A percentile compares a stretch with the other conserved stretches of the same genome.
These are phyloP conservation scores for Leptinotarsa lineolata DNA, from an alignment of 1,140 invertebrate genomes.

Conservation along the genomic window DNA sequence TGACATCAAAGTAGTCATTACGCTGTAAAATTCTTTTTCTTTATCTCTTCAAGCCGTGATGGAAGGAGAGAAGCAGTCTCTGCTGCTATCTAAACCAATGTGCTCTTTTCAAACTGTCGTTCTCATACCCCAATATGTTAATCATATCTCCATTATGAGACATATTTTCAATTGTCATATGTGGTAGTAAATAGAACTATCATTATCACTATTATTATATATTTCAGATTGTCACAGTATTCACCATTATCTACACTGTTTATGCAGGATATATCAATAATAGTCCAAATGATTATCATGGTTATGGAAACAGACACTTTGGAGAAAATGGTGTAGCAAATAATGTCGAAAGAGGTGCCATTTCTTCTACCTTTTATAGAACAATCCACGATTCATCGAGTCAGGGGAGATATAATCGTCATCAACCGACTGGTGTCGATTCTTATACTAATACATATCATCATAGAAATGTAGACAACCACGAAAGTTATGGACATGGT, in stretches of 20 bases:
- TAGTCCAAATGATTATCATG: background rate
- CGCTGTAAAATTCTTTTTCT: too few relatives aligned
- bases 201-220: too few relatives aligned
- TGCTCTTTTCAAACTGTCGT: too few relatives aligned
- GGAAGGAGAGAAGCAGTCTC: too few relatives aligned
- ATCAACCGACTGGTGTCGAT: background rate
- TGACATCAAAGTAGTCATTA: too few relatives aligned
- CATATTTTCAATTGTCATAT: too few relatives aligned
- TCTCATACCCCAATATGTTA: too few relatives aligned
- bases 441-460: background rate
- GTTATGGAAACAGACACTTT: constrained; percentile 5
- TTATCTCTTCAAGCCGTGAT: too few relatives aligned
- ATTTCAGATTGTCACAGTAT: constrained; percentile 4
- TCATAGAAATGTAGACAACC: background rate
- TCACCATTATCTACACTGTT: background rate
- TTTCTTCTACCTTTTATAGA: background rate
- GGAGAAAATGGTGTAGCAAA: background rate
- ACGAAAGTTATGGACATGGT: background rate
- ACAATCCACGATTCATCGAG: background rate
- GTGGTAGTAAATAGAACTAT: too few relatives aligned
- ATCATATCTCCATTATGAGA: too few relatives aligned
- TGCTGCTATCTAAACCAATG: too few relatives aligned
- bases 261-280: constrained; percentile 7
- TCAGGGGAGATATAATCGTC: background rate
- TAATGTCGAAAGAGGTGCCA: background rate